These are phyloP conservation scores for Gnatocerus cornutus DNA, from an alignment of 2,888 invertebrate species.

Conservation along the genomic window DNA sequence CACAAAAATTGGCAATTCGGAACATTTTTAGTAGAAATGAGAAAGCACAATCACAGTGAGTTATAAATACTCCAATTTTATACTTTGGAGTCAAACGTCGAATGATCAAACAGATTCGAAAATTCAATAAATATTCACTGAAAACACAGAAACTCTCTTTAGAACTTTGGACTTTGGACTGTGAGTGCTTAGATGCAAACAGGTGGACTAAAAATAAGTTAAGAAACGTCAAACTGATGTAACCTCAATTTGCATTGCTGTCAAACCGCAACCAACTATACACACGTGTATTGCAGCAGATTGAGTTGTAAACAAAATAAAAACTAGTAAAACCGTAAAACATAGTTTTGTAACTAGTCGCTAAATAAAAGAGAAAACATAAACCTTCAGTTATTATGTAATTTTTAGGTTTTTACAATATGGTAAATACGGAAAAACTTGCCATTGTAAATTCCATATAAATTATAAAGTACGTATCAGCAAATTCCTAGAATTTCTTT, in stretches of 20 bases:
- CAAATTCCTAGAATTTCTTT: neutral
- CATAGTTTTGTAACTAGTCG: too few species aligned
- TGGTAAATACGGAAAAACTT: too few species aligned
- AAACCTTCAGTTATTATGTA: too few species aligned
- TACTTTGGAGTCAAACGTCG: slow-evolving; percentile 1
- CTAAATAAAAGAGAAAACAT: too few species aligned
- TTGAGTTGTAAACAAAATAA: too few species aligned
- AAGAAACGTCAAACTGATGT: slow-evolving; percentile 13
- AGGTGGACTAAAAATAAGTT: slow-evolving; percentile 30
- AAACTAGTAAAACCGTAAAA: too few species aligned
- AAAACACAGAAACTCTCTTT: neutral
- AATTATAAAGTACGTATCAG: too few species aligned
- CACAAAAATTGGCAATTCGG: slow-evolving; percentile 49
- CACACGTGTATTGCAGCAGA: neutral
- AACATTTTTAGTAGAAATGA: slow-evolving; percentile 45
- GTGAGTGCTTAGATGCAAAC: slow-evolving; percentile 17
- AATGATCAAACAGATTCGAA: neutral
- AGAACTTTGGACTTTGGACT: slow-evolving; percentile 50
- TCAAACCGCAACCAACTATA: neutral
- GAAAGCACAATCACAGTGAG: neutral
- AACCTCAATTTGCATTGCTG: neutral
- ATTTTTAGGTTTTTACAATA: too few species aligned
- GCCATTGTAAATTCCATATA: too few species aligned
- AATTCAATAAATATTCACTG: neutral
- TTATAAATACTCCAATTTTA: neutral